Evolutionary conservation across 2,113 vertebrate species (phyloP).

Genomic region (Zosterops borbonicus): DNA sequence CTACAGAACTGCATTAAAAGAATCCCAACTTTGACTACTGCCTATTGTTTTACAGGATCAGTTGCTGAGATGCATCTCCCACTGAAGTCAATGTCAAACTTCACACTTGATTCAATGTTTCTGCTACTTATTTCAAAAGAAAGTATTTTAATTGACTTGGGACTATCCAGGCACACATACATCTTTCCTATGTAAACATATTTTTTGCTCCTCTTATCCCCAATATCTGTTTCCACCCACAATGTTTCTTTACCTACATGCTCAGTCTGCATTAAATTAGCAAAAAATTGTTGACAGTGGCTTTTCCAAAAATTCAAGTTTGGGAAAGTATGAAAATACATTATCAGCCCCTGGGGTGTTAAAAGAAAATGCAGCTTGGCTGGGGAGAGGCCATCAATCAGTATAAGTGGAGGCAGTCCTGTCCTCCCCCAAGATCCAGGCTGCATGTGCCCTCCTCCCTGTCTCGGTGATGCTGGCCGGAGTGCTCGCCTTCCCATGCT

Average conservation of each 20-base stretch:
- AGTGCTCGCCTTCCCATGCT: neutral
- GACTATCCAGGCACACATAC: neutral
- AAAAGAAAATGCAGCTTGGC: neutral
- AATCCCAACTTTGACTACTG: neutral
- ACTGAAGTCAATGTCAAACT: neutral
- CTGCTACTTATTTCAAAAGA: constrained; percentile 12
- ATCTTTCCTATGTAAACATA: constrained; percentile 10
- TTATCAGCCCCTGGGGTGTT: neutral
- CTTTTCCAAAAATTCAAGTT: neutral
- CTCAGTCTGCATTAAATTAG: neutral
- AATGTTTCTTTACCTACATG: neutral
- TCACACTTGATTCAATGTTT: constrained; percentile 5
- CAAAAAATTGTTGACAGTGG: neutral
- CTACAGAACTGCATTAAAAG: neutral
- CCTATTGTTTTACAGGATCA: neutral
- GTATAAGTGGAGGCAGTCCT: neutral
- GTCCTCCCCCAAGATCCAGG: neutral
- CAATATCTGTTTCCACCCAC: neutral
- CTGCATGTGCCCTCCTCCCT: neutral
- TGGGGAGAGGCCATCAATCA: neutral
- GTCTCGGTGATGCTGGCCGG: accelerated
- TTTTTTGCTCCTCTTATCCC: neutral
- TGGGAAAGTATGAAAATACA: neutral
- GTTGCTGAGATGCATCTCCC: neutral
- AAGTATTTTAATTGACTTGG: neutral